Evolutionary conservation across 1,140 invertebrate genomes (phyloP), one percentile per base, ranked within the genome.

Genomic region (Popillia japonica): DNA sequence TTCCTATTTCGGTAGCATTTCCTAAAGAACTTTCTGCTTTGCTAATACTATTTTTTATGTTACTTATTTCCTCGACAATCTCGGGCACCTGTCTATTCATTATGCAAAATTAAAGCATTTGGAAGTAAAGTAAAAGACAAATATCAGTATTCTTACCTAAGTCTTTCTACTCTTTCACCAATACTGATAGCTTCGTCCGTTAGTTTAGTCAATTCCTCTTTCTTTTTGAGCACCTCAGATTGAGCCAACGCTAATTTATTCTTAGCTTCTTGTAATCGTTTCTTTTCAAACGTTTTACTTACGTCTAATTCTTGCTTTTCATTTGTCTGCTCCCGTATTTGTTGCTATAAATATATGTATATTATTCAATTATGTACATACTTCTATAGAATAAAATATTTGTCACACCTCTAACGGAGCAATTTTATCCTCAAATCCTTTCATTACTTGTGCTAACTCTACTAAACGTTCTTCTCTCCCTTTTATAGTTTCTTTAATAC

Each of bases 401-500:
- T 23, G 3, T 68, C 22, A 55, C 77, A 79, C 78, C 1, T 85
- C 73, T 0, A 90, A 81, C 10, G 83, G 55, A 0, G 81, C 82
- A 0, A 86, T 78, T 77, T 87, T 83, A 78, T 87, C 86, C 23
- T 87, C 82, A 23, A 88, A 78, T 23, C 85, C 82, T 8, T 78
- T 78, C 10, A 83, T 78, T 14, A 86, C 81, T 64, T 85, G 81
- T 59, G 83, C 81, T 48, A 89, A 80, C 76, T 84, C 80, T 23
- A 77, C 75, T 59, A 86, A 81, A 76, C 87, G 84, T 10, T 87
- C 83, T 40, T 82, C 80, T 9, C 86, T 78, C 11, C 84, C 83
- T 0, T 48, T 78, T 8, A 84, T 81, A 41, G 80, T 27, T 9
- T 82, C 79, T 85, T 88, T 76, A 3, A 85, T 75, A 75, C 82